phyloP scores from a whole-genome alignment of 2,888 invertebrate species.

The Sepioteuthis lessoniana region DNA sequence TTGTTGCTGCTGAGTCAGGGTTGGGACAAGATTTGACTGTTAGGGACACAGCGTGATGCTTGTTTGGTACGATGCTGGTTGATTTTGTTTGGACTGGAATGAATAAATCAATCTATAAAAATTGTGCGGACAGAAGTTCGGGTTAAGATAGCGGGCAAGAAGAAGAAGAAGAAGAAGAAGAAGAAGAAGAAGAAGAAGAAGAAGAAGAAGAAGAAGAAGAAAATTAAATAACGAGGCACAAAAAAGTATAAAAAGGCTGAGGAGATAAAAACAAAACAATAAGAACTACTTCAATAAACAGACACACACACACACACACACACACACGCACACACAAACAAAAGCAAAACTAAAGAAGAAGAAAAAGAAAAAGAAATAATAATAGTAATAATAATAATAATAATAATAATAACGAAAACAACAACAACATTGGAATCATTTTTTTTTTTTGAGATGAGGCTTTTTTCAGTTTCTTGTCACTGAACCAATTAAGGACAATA shows the following conservation, averaged over 20 bases:
- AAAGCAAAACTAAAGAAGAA: background rate
- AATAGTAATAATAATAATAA: too few relatives aligned
- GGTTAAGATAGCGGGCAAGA: background rate
- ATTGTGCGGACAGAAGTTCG: background rate
- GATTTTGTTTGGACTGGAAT: background rate
- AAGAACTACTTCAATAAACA: too few relatives aligned
- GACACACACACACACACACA: too few relatives aligned
- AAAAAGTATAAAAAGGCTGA: background rate
- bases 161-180: background rate
- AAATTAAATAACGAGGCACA: background rate
- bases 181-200: too few relatives aligned
- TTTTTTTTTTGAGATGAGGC: too few relatives aligned
- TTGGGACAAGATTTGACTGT: background rate
- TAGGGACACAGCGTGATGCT: background rate
- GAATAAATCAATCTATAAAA: background rate
- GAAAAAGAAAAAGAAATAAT: too few relatives aligned
- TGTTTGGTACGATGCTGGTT: background rate
- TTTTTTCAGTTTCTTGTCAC: too few relatives aligned
- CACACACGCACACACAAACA: background rate
- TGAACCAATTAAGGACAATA: too few relatives aligned
- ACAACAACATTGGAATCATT: too few relatives aligned
- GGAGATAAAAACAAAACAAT: background rate
- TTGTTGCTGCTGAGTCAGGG: background rate
- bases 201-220: background rate
- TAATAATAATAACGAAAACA: too few relatives aligned